phyloP scores from a whole-genome alignment of 2,113 vertebrate species.

The Mustela nigripes region DNA sequence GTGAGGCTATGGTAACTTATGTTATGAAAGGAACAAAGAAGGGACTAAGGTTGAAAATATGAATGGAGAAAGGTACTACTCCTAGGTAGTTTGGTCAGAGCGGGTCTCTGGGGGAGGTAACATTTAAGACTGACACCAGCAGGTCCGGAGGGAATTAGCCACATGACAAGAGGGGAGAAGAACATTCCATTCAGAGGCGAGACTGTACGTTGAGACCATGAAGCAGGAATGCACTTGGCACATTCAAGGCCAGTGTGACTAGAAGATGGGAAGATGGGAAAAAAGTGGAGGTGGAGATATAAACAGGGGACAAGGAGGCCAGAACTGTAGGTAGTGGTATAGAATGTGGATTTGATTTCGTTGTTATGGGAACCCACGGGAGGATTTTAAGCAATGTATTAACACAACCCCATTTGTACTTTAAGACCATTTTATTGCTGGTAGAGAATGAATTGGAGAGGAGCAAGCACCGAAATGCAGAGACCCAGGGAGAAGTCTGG shows the following conservation, averaged over 20 bases:
- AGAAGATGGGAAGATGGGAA: background rate
- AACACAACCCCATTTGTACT: background rate
- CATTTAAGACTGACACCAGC: background rate
- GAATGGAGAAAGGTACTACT: background rate
- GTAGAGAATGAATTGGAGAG: background rate
- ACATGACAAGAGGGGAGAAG: background rate
- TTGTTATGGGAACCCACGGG: background rate
- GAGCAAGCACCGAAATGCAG: background rate
- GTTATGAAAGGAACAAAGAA: background rate
- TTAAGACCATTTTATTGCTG: background rate
- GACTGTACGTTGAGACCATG: background rate
- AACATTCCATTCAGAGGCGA: background rate
- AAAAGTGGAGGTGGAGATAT: background rate
- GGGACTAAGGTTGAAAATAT: background rate
- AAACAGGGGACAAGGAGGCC: background rate
- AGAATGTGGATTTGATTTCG: background rate
- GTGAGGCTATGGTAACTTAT: background rate
- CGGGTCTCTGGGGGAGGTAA: background rate
- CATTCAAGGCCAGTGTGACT: background rate
- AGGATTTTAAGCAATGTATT: background rate
- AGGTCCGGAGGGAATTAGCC: background rate
- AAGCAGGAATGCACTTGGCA: background rate
- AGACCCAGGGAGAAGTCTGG: background rate
- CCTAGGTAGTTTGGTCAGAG: background rate
- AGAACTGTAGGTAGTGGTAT: background rate